phyloP scores from a whole-genome alignment of 2,113 vertebrate species.

The Sander vitreus region DNA sequence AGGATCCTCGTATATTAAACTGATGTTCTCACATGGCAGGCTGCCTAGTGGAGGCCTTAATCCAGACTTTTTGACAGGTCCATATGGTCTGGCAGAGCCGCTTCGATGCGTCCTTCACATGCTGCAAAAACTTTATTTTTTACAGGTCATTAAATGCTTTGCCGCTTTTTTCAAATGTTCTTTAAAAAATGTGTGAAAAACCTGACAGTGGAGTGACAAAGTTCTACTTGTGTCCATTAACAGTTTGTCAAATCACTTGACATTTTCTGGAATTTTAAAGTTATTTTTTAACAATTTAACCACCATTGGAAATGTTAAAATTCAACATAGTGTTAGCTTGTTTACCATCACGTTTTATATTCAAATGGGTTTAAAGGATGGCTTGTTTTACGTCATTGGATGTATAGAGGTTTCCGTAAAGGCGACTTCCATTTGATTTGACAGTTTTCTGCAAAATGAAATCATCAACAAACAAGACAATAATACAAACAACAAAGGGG shows the following conservation, averaged over 20 bases:
- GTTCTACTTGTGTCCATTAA: neutral
- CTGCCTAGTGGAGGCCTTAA: conserved; percentile 2
- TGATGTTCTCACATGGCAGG: neutral
- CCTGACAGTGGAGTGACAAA: neutral
- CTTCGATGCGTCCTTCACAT: neutral
- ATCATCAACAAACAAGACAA: too few relatives aligned
- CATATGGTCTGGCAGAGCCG: conserved; percentile 29
- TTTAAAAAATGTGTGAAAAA: too few relatives aligned
- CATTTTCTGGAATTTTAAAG: neutral
- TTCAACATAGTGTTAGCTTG: neutral
- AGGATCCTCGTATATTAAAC: conserved; percentile 15
- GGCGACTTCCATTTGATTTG: neutral
- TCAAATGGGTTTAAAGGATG: neutral
- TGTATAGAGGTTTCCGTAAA: neutral
- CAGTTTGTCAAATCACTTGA: neutral
- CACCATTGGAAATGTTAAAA: neutral
- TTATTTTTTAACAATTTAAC: neutral
- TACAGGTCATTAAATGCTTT: conserved; percentile 26
- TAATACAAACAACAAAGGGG: neutral
- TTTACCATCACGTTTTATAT: neutral
- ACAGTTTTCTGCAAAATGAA: neutral
- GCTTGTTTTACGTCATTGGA: neutral
- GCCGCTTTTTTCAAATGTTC: too few relatives aligned
- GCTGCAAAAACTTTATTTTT: neutral
- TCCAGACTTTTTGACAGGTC: conserved; percentile 35